Conservation (phyloP, 2,797 vertebrate genomes). For the Pampus argenteus region DNA sequence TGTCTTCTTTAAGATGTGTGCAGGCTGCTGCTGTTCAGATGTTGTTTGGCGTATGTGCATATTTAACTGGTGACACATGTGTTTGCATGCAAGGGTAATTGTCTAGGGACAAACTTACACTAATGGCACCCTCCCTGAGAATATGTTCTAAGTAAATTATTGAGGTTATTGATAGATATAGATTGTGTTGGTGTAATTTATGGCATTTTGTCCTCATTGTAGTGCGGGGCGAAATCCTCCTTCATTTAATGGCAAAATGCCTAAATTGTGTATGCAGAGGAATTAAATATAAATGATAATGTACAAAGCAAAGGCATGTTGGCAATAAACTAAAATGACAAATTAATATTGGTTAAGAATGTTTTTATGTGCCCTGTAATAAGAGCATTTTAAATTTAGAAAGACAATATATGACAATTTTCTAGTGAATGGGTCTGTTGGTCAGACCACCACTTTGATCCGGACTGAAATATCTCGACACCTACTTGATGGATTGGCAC, state of each 20-base stretch:
- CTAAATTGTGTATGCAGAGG: slow-evolving; percentile 18
- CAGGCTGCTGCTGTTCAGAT: slow-evolving; percentile 29
- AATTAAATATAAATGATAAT: slow-evolving; percentile 3
- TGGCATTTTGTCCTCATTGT: slow-evolving; percentile 26
- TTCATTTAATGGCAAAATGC: slow-evolving; percentile 18
- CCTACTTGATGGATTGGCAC: background rate
- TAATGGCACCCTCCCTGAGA: slow-evolving; percentile 18
- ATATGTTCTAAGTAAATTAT: slow-evolving; percentile 29
- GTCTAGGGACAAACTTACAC: slow-evolving; percentile 31
- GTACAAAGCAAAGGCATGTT: background rate
- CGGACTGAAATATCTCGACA: slow-evolving; percentile 8
- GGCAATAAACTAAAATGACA: background rate
- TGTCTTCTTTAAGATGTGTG: slow-evolving; percentile 15
- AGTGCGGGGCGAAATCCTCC: slow-evolving; percentile 12
- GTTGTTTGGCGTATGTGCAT: slow-evolving; percentile 16
- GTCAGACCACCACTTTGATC: background rate
- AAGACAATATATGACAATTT: background rate
- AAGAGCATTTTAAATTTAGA: background rate
- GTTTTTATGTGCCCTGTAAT: background rate
- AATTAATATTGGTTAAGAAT: background rate
- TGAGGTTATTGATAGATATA: slow-evolving; percentile 40
- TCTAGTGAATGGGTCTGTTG: background rate
- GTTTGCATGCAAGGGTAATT: slow-evolving; percentile 41
- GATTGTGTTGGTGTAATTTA: slow-evolving; percentile 35
- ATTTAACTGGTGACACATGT: slow-evolving; percentile 34